Evolutionary conservation across 1,140 invertebrate genomes (phyloP), one percentile per base, ranked within the genome.

Genomic region (Bombus haemorrhoidalis): DNA sequence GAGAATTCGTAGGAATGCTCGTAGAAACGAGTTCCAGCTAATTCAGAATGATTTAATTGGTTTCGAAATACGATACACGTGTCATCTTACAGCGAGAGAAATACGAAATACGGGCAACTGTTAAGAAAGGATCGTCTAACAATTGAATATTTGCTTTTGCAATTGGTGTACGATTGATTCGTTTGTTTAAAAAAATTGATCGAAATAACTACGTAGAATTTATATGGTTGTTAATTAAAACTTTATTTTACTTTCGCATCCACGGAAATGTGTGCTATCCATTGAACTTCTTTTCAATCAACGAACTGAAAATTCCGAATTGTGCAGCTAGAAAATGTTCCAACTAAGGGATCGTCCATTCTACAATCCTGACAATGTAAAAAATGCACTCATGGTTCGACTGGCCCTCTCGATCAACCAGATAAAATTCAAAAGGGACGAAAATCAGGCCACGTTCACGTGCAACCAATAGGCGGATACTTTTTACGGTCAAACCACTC

Each of bases 401-500:
- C 37, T 32, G 64, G 12, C 15, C 25, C n/a, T 53, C 64, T 80
- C 78, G 64, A 74, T 74, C 80, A 43, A 41, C 1, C 39, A 43
- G 74, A 79, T 89, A 69, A 86, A 86, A 89, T 83, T 89, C 83
- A 78, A 88, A 89, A 39, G 75, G 76, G 28, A 80, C 71, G 43
- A 79, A 82, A 72, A 83, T 76, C 32, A 74, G 47, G 47, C n/a
- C 28, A 34, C 69, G 81, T 71, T 83, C 66, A 39, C 39, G 68
- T 84, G 81, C 74, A 47, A 81, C 86, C 76, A 87, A 90, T 87
- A 86, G 77, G 25, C 62, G 79, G 43, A 83, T 79, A 83, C 81
- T 84, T 90, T 91, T 91, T 86, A 62, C 71, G 66, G n/a, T 25
- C 71, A 83, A 39, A 82, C 68, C 81, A 86, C 90, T 91, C 53